Conservation (phyloP, 2,888 invertebrate species). For the Aporophyla nigra region DNA sequence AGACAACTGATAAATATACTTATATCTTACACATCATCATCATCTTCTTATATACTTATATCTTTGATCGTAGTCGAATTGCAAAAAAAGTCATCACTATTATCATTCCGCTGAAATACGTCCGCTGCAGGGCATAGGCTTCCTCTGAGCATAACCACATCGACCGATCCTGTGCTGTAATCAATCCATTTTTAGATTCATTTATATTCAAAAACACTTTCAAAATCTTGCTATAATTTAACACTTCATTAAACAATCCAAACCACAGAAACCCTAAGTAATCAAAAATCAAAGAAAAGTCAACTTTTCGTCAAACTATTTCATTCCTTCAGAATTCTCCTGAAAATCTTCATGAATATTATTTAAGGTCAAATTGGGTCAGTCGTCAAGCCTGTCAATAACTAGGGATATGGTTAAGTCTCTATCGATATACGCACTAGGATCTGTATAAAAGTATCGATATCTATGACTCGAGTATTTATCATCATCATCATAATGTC, state of each 20-base stretch:
- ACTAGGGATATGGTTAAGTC: not conserved
- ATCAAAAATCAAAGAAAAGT: slow-evolving; percentile 25
- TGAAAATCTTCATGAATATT: slow-evolving; percentile 50
- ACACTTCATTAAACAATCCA: slow-evolving; percentile 10
- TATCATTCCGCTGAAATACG: no score
- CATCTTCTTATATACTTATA: no score
- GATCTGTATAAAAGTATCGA: not conserved
- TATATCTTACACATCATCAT: no score
- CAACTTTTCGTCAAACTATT: slow-evolving; percentile 23
- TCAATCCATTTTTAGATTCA: no score
- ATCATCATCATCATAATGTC: no score
- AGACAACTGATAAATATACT: no score
- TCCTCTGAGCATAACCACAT: no score
- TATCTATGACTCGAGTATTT: not conserved
- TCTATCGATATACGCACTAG: slow-evolving; percentile 23
- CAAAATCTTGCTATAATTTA: slow-evolving; percentile 2
- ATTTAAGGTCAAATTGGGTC: slow-evolving; percentile 19
- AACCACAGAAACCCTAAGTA: not conserved
- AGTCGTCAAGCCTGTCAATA: slow-evolving; percentile 28
- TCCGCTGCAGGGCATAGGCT: no score
- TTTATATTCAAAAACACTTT: not conserved
- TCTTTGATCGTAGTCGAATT: no score
- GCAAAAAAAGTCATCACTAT: no score
- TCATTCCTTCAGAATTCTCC: not conserved
- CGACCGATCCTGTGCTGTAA: no score